Evolutionary conservation across 2,797 vertebrate species (phyloP).

Genomic region (Limnodromus scolopaceus): DNA sequence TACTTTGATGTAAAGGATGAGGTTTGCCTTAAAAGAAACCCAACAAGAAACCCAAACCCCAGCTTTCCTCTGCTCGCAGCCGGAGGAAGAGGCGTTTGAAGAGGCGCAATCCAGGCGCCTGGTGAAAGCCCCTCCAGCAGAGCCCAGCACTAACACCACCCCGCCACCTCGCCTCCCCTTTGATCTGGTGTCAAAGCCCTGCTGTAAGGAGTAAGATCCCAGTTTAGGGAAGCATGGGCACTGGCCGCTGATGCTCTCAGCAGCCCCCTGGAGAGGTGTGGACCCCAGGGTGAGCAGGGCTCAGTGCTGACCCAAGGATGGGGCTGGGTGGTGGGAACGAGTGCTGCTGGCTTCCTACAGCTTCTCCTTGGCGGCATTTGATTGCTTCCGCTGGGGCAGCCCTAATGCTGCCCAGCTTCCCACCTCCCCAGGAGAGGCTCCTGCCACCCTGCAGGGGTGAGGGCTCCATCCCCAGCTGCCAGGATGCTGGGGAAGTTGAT

Average conservation of each 20-base stretch:
- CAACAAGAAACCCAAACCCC: constrained; percentile 1
- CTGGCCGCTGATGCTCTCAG: neutral
- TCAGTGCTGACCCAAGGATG: neutral
- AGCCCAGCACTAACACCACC: neutral
- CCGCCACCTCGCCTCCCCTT: neutral
- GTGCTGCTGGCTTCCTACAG: neutral
- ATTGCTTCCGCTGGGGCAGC: fast-evolving
- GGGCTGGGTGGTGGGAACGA: neutral
- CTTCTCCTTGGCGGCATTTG: neutral
- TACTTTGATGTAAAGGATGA: constrained; percentile 59
- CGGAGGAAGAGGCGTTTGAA: neutral
- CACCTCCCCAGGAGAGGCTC: neutral
- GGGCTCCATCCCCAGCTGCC: neutral
- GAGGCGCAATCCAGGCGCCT: neutral
- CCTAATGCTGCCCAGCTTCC: neutral
- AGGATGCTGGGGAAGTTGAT: neutral
- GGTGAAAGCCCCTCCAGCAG: neutral
- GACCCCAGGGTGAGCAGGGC: neutral
- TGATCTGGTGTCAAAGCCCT: neutral
- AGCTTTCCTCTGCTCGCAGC: neutral
- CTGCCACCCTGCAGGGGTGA: neutral
- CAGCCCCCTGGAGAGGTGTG: neutral
- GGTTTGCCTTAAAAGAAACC: constrained; percentile 44
- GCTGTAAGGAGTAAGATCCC: neutral
- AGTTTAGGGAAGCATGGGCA: neutral